phyloP scores from a whole-genome alignment of 2,888 invertebrate genomes.

The Amaurobius ferox region DNA sequence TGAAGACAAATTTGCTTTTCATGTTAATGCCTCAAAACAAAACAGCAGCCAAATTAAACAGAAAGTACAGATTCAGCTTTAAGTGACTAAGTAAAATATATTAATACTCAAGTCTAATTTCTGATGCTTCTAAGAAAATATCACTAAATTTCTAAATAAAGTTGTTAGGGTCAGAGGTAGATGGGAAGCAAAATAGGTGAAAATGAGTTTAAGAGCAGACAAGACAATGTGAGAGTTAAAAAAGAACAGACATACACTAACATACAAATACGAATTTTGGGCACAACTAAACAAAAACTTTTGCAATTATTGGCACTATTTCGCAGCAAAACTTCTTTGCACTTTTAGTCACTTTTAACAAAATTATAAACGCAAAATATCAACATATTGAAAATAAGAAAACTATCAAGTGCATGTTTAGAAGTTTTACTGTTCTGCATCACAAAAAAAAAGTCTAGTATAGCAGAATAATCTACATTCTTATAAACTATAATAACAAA shows the following conservation, averaged over 20 bases:
- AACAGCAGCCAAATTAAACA: too few species aligned
- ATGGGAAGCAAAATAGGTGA: neutral
- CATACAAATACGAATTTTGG: conserved; percentile 26
- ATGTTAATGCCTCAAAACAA: too few species aligned
- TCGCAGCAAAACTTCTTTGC: conserved; percentile 46
- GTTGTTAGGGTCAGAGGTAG: neutral
- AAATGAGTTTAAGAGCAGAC: neutral
- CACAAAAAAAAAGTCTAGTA: neutral
- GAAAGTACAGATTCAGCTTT: too few species aligned
- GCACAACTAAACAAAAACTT: conserved; percentile 61
- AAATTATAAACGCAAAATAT: neutral
- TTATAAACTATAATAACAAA: conserved; percentile 16
- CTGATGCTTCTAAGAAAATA: too few species aligned
- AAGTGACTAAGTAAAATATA: too few species aligned
- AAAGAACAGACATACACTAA: conserved; percentile 14
- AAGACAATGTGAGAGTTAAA: conserved; percentile 14
- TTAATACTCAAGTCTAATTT: too few species aligned
- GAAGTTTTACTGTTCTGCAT: conserved; percentile 37
- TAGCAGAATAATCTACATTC: neutral
- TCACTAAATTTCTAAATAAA: too few species aligned
- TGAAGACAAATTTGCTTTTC: too few species aligned
- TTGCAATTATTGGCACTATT: conserved; percentile 36
- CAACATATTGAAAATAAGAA: neutral
- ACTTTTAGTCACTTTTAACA: neutral
- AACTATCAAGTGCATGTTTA: neutral